Evolutionary conservation across 2,888 invertebrate species (phyloP), one percentile per base, ranked within the genome.

Genomic region (Aphidoletes aphidimyza): DNA sequence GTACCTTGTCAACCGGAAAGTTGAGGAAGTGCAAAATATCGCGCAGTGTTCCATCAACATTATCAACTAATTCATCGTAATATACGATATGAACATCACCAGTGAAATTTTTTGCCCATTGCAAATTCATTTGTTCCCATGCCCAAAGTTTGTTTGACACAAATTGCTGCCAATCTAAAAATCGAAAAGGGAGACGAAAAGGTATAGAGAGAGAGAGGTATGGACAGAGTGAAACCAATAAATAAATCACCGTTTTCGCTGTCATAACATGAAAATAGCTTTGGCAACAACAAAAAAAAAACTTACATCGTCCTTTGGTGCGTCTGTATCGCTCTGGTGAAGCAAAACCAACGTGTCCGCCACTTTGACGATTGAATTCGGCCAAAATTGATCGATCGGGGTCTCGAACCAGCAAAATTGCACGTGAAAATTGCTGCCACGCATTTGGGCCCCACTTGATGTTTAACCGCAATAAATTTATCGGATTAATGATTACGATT

Each of bases 311-410:
- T 89, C 92, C 93, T 89, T 91, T 92, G 87, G 91, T 93, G 84
- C 93, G 90, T 86, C 91, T 92, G 87, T 93, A 93, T 86, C 93
- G 90, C 88, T 93, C 93, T 8, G 92, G 92, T 0, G 95, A 93
- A 0, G 95, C 95, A 86, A 94, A 94, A 0, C 95, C 95, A 85
- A 95, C 93, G 88, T 95, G 95, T 0, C 95, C 95, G 83, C 94
- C 95, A 87, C 94, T 94, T 85, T 94, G 93, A 86, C 95, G 91
- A 89, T 96, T 95, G 88, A 95, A 95, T 88, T 95, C 95, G 0
- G 95, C 95, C 89, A 89, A 87, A 84, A 90, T 90, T 8, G 95
- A 94, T 87, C 94, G 92, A 86, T 92, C 92, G 0, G 95, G 95
- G 86, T 94, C 92, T 59, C 95, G 91, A 59, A 95, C 93, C 84